Evolutionary conservation across 1,140 invertebrate species (phyloP).

Genomic region (Spodoptera frugiperda): DNA sequence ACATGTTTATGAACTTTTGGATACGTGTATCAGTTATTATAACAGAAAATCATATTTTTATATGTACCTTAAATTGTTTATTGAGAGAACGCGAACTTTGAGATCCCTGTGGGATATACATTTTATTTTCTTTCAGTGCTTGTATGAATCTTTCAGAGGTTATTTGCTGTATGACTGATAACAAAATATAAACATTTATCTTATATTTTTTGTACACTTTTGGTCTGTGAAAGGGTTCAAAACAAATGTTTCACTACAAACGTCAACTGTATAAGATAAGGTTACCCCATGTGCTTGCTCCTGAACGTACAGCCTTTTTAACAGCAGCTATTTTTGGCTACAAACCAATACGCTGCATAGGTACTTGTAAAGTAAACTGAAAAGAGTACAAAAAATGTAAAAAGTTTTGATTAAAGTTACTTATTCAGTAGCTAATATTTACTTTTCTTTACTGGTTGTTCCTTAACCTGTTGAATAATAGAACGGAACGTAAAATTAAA

Average conservation of each 20-base stretch:
- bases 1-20: conserved; percentile 30
- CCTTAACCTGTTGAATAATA: conserved; percentile 27
- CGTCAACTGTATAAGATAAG: neutral
- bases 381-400: neutral
- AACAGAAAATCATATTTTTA: conserved; percentile 30
- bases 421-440: neutral
- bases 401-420: conserved; percentile 12
- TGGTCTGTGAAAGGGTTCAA: neutral
- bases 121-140: neutral
- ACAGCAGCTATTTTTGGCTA: conserved; percentile 25
- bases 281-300: neutral
- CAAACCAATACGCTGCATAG: conserved; percentile 1
- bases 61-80: neutral
- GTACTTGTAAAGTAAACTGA: conserved; percentile 6
- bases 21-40: conserved; percentile 40
- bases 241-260: neutral
- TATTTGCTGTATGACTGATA: neutral
- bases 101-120: neutral
- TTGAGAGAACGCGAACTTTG: neutral
- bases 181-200: neutral
- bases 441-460: neutral
- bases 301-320: conserved; percentile 6
- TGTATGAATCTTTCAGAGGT: neutral
- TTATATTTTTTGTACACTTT: neutral
- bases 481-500: no score